Conservation (phyloP, 2,888 invertebrate genomes). For the Hymenopus coronatus region DNA sequence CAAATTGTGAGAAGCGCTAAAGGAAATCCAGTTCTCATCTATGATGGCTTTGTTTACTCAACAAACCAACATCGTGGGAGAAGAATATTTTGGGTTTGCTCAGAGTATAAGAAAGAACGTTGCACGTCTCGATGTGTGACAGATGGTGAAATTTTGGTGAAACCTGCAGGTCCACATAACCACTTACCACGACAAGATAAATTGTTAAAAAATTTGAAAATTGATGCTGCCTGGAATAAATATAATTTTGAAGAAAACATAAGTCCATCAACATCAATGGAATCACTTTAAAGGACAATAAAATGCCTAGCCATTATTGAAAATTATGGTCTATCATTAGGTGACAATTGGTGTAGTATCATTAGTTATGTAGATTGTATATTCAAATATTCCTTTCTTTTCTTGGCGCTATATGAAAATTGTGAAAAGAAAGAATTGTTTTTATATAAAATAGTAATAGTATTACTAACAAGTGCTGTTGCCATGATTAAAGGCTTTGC, state of each 20-base stretch:
- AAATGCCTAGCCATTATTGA: too few species aligned
- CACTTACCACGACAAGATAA: slow-evolving; percentile 2
- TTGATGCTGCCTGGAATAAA: background rate
- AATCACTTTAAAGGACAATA: background rate
- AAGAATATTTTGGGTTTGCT: slow-evolving; percentile 23
- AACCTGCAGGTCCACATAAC: background rate
- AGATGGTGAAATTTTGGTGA: background rate
- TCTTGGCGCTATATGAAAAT: too few species aligned
- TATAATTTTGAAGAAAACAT: background rate
- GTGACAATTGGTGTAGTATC: too few species aligned
- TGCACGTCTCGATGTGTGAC: slow-evolving; percentile 21
- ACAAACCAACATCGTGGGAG: slow-evolving; percentile 6
- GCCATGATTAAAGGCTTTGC: too few species aligned
- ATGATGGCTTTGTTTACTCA: slow-evolving; percentile 11
- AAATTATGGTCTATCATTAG: too few species aligned
- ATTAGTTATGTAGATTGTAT: too few species aligned
- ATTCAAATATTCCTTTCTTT: too few species aligned
- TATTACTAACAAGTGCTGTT: too few species aligned
- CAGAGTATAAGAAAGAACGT: slow-evolving; percentile 12
- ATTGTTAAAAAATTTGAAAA: slow-evolving; percentile 1
- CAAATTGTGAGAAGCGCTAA: slow-evolving; percentile 4
- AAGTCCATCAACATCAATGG: background rate
- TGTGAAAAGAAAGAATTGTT: too few species aligned
- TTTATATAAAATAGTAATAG: too few species aligned
- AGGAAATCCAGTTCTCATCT: slow-evolving; percentile 8